phyloP scores from a whole-genome alignment of 2,888 invertebrate genomes.

The Physocephala rufipes region DNA sequence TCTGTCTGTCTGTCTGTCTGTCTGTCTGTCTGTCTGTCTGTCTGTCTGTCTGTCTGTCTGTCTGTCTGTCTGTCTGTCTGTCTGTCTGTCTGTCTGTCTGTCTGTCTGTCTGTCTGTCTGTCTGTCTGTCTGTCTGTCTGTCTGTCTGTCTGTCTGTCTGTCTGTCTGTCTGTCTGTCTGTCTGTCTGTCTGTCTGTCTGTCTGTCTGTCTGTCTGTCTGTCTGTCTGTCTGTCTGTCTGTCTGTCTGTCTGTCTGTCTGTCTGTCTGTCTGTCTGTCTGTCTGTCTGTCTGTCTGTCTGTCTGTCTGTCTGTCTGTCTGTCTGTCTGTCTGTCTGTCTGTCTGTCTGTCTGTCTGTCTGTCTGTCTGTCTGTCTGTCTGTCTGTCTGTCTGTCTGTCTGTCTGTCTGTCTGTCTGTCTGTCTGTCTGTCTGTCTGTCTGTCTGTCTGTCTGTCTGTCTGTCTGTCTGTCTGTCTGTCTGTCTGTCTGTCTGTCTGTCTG shows the following conservation, averaged over 20 bases:
- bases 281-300: slow-evolving; percentile 1
- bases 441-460: slow-evolving; percentile 1
- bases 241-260: slow-evolving; percentile 1
- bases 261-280: slow-evolving; percentile 1
- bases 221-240: slow-evolving; percentile 1
- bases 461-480: slow-evolving; percentile 1
- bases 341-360: slow-evolving; percentile 1
- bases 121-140: slow-evolving; percentile 1
- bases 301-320: slow-evolving; percentile 1
- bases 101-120: slow-evolving; percentile 1
- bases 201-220: slow-evolving; percentile 1
- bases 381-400: slow-evolving; percentile 1
- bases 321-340: slow-evolving; percentile 1
- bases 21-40: background rate
- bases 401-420: slow-evolving; percentile 1
- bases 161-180: slow-evolving; percentile 1
- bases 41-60: slow-evolving; percentile 1
- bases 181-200: slow-evolving; percentile 1
- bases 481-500: slow-evolving; percentile 1
- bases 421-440: slow-evolving; percentile 1
- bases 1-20: background rate
- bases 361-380: slow-evolving; percentile 1
- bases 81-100: slow-evolving; percentile 1
- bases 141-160: slow-evolving; percentile 1
- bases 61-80: slow-evolving; percentile 1